These are phyloP conservation scores for Drosophila kuntzei DNA, from an alignment of 2,888 invertebrate species.

Conservation along the genomic window DNA sequence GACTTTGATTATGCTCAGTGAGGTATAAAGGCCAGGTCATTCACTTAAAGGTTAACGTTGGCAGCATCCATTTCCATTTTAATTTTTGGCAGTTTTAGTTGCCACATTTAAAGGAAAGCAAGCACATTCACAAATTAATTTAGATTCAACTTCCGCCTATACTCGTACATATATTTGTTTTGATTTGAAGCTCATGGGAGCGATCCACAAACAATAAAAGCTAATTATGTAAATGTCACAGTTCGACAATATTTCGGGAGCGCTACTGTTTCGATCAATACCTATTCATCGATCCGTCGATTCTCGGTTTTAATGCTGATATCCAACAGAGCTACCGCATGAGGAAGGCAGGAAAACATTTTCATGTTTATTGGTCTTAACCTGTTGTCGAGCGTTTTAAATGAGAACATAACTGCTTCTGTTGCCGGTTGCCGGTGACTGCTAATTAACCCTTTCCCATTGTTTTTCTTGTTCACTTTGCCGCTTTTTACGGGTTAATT, in stretches of 20 bases:
- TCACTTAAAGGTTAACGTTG: slow-evolving; percentile 21
- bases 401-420: slow-evolving; percentile 82
- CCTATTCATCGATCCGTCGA: slow-evolving; percentile 35
- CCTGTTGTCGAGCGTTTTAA: slow-evolving; percentile 78
- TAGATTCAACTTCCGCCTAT: slow-evolving; percentile 24
- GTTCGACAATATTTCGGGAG: slow-evolving; percentile 29
- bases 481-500: slow-evolving; percentile 77
- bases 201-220: slow-evolving; percentile 71
- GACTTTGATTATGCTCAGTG: slow-evolving; percentile 17
- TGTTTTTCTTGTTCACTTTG: slow-evolving; percentile 36
- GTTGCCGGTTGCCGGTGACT: slow-evolving; percentile 48
- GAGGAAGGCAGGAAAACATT: slow-evolving; percentile 65
- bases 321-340: slow-evolving; percentile 15
- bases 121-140: slow-evolving; percentile 21
- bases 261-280: slow-evolving; percentile 54
- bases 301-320: slow-evolving; percentile 60
- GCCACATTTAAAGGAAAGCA: neutral
- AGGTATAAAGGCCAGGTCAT: slow-evolving; percentile 20
- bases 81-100: slow-evolving; percentile 14
- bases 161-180: neutral
- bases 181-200: slow-evolving; percentile 26
- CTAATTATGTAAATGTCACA: slow-evolving; percentile 82
- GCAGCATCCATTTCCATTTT: neutral
- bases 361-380: slow-evolving; percentile 78
- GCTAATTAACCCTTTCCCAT: slow-evolving; percentile 60